Percentiles rank a stretch among this genome's conserved stretches.
phyloP scores from a whole-genome alignment of 2,888 invertebrate genomes.

The Gnatocerus cornutus region DNA sequence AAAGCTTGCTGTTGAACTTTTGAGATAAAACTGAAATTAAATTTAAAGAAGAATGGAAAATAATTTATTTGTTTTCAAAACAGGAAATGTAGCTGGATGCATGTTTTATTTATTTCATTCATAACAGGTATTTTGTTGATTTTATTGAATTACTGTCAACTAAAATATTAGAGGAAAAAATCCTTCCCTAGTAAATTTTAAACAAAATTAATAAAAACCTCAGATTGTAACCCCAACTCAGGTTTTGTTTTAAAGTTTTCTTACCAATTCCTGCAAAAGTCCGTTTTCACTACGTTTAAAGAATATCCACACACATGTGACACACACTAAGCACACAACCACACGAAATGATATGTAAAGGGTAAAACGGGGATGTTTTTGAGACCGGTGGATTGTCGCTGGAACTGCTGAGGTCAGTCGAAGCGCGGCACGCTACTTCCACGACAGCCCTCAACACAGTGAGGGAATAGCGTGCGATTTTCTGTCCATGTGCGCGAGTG shows the following conservation, averaged over 20 bases:
- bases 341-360: neutral
- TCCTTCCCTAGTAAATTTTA: no score
- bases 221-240: no score
- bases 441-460: constrained; percentile 55
- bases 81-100: no score
- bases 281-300: neutral
- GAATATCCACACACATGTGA: constrained; percentile 27
- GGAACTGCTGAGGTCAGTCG: constrained; percentile 46
- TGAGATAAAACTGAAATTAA: no score
- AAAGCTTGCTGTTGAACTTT: no score
- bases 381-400: constrained; percentile 49
- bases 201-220: no score
- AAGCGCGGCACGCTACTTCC: constrained; percentile 50
- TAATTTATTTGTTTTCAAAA: no score
- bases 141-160: no score
- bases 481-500: constrained; percentile 46
- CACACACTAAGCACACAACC: constrained; percentile 29
- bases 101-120: no score
- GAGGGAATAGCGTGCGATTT: constrained; percentile 47
- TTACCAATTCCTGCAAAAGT: constrained; percentile 13
- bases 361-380: neutral
- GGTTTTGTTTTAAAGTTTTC: neutral
- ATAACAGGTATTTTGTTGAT: no score
- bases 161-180: no score
- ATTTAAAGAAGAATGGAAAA: no score